Conservation (phyloP, 2,888 invertebrate species). For the Nemotelus nigrinus region DNA sequence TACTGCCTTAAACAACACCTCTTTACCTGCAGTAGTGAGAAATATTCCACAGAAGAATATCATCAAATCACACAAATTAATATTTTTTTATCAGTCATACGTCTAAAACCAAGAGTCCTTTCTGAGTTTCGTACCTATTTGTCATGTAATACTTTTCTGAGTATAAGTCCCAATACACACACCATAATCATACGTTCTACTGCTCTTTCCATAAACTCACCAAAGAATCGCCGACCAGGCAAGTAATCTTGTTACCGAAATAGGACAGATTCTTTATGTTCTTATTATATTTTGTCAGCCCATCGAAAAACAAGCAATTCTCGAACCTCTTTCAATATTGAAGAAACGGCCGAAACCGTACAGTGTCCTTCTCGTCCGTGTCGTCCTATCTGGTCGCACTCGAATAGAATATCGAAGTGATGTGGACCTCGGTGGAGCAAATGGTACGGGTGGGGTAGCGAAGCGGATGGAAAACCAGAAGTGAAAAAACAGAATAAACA, state of each 20-base stretch:
- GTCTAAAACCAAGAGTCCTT: background rate
- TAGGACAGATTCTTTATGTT: constrained; percentile 43
- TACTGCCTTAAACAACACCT: no score
- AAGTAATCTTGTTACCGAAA: constrained; percentile 42
- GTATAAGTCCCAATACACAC: no score
- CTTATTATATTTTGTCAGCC: constrained; percentile 41
- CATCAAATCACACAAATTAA: background rate
- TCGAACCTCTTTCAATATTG: background rate
- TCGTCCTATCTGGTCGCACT: background rate
- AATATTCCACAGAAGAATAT: background rate
- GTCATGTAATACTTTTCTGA: background rate
- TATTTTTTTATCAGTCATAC: constrained; percentile 1
- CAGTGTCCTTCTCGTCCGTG: background rate
- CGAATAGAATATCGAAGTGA: background rate
- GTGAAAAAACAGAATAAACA: constrained; percentile 19
- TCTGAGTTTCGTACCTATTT: background rate
- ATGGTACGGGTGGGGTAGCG: no score
- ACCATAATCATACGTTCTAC: no score
- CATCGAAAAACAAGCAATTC: constrained; percentile 25
- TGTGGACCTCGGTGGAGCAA: no score
- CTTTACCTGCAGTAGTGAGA: no score
- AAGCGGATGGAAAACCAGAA: background rate
- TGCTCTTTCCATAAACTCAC: no score
- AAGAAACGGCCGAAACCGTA: background rate
- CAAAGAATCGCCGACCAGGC: constrained; percentile 41